These are phyloP conservation scores for Drosophila tropicalis DNA, from an alignment of 1,140 invertebrate genomes.

Conservation along the genomic window DNA sequence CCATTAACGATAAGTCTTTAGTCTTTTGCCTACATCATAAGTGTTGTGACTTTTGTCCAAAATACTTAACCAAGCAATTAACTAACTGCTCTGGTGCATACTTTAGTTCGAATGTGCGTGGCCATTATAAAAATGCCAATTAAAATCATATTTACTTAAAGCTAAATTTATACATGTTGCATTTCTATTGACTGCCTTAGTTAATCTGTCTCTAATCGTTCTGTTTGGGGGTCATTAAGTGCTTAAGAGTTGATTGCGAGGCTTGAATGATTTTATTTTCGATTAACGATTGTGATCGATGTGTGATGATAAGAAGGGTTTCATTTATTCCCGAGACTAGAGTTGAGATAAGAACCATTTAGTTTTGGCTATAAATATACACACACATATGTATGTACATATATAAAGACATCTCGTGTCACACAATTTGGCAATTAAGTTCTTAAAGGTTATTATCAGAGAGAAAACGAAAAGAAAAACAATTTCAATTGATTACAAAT, in stretches of 20 bases:
- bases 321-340: neutral
- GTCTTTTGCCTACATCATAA: too few species aligned
- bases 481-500: too few species aligned
- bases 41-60: too few species aligned
- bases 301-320: neutral
- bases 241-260: neutral
- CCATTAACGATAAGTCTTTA: neutral
- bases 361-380: neutral
- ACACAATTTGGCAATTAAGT: too few species aligned
- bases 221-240: conserved; percentile 1
- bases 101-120: neutral
- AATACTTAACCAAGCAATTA: too few species aligned
- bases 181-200: conserved; percentile 8
- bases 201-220: conserved; percentile 22
- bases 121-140: conserved; percentile 66
- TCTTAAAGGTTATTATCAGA: too few species aligned
- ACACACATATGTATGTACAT: too few species aligned
- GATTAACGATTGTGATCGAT: neutral
- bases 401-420: too few species aligned
- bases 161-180: conserved; percentile 23
- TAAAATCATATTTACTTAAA: conserved; percentile 66
- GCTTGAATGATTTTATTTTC: too few species aligned
- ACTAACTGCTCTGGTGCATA: too few species aligned
- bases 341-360: neutral
- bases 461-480: too few species aligned